Conservation (phyloP, 2,113 vertebrate species). For the Panthera tigris region DNA sequence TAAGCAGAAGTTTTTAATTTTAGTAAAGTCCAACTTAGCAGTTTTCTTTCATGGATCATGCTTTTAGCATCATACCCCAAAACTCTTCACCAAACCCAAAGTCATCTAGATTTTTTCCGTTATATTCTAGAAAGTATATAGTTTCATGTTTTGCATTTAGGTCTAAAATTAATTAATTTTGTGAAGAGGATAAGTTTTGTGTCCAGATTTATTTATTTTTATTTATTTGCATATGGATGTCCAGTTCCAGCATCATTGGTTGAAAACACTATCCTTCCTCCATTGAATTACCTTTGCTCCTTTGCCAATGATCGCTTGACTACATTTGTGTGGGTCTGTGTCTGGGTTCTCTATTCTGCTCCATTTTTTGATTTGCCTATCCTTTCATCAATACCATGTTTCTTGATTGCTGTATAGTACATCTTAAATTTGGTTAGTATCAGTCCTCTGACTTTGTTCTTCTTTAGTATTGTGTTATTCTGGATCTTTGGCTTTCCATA, state of each 20-base stretch:
- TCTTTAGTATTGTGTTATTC: neutral
- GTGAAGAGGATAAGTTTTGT: neutral
- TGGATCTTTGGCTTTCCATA: neutral
- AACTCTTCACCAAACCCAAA: neutral
- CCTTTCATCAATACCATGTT: neutral
- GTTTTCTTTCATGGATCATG: neutral
- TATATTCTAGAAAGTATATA: neutral
- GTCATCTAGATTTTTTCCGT: neutral
- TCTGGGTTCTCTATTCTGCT: neutral
- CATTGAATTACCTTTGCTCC: neutral
- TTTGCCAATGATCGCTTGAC: neutral
- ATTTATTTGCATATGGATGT: neutral
- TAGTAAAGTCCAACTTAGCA: neutral
- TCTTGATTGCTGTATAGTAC: neutral
- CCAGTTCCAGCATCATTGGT: neutral
- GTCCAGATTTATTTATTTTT: neutral
- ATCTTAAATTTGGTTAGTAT: neutral
- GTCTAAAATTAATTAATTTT: neutral
- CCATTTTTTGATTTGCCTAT: neutral
- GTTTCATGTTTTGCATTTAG: neutral
- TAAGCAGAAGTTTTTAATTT: conserved; percentile 17
- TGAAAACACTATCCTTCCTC: neutral
- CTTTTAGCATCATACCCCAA: neutral
- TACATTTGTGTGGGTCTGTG: neutral
- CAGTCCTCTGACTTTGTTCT: neutral